phyloP scores from a whole-genome alignment of 2,888 invertebrate genomes.

The Drosophila bunnanda region DNA sequence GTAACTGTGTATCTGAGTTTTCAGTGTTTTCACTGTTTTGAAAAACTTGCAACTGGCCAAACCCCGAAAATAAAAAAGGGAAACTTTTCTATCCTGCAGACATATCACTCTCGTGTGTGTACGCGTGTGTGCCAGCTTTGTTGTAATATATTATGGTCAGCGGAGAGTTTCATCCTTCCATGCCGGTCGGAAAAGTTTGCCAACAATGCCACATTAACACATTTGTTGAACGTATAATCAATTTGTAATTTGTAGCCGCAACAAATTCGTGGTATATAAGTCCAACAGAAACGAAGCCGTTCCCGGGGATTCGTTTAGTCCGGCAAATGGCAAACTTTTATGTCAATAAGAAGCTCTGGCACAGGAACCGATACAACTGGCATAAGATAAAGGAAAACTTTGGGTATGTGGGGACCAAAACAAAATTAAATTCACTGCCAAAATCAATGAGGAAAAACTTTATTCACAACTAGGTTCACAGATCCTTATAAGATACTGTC shows the following conservation, averaged over 20 bases:
- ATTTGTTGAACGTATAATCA: slow-evolving; percentile 82
- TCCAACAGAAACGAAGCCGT: slow-evolving; percentile 48
- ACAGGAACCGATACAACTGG: slow-evolving; percentile 11
- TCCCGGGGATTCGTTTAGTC: slow-evolving; percentile 36
- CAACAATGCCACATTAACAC: slow-evolving; percentile 81
- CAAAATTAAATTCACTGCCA: slow-evolving; percentile 46
- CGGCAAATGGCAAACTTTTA: slow-evolving; percentile 65
- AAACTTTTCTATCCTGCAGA: slow-evolving; percentile 66
- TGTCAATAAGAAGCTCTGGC: slow-evolving; percentile 69
- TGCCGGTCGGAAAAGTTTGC: slow-evolving; percentile 65
- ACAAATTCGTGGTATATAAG: slow-evolving; percentile 74
- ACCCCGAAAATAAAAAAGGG: slow-evolving; percentile 35
- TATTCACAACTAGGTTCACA: background rate
- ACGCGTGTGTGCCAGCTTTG: slow-evolving; percentile 46
- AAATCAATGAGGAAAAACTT: slow-evolving; percentile 64
- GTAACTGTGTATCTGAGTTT: slow-evolving; percentile 36
- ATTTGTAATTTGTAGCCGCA: slow-evolving; percentile 81
- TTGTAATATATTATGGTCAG: slow-evolving; percentile 77
- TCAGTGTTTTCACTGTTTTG: slow-evolving; percentile 50
- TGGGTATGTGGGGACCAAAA: slow-evolving; percentile 41
- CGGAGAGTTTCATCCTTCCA: slow-evolving; percentile 43
- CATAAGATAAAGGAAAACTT: slow-evolving; percentile 11
- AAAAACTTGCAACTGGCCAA: slow-evolving; percentile 59
- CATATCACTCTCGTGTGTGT: slow-evolving; percentile 61
- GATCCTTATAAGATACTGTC: background rate